phyloP scores from a whole-genome alignment of 2,888 invertebrate genomes.

The Spicauda simplicius region DNA sequence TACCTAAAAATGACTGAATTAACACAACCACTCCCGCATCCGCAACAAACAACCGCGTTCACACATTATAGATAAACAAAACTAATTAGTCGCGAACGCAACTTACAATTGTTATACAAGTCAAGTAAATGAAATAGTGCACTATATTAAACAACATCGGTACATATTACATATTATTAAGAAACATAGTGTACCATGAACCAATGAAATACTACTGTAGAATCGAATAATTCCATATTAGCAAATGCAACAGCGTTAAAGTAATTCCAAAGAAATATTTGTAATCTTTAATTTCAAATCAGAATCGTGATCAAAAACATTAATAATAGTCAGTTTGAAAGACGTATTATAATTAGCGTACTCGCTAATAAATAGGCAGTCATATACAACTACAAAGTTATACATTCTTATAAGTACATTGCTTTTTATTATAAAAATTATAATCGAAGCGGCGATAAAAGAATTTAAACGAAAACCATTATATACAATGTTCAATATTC shows the following conservation, averaged over 20 bases:
- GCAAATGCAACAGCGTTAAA: too few species aligned
- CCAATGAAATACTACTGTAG: too few species aligned
- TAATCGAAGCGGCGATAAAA: too few species aligned
- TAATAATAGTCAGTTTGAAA: too few species aligned
- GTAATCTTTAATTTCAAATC: too few species aligned
- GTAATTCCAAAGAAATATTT: too few species aligned
- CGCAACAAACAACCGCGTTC: conserved; percentile 48
- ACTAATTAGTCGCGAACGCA: background rate
- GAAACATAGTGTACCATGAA: too few species aligned
- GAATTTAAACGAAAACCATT: background rate
- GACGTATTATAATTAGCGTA: too few species aligned
- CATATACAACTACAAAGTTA: background rate
- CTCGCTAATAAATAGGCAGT: background rate
- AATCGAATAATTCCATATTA: too few species aligned
- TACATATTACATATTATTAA: too few species aligned
- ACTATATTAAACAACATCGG: too few species aligned
- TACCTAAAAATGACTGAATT: conserved; percentile 67
- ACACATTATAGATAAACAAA: conserved; percentile 40
- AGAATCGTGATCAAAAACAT: background rate
- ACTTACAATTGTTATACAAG: background rate
- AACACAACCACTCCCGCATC: conserved; percentile 54
- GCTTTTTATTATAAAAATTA: background rate
- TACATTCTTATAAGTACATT: background rate
- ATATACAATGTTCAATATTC: background rate
- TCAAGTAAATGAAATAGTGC: background rate